Conservation (phyloP, 2,888 invertebrate genomes). For the Oconnorella tubifera region DNA sequence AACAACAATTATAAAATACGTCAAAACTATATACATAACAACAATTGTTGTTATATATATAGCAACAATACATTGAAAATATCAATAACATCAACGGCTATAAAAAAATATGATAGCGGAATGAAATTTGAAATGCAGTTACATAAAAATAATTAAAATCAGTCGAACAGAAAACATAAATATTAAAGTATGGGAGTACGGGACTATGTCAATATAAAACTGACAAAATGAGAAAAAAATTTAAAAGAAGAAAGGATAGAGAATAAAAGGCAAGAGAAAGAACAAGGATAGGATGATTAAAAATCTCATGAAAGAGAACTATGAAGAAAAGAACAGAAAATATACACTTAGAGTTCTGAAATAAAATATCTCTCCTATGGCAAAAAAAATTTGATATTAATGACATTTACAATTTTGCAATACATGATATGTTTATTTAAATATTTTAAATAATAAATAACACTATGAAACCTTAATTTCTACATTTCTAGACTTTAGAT, state of each 20-base stretch:
- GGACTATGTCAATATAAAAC: no score
- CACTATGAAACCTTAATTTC: slow-evolving; percentile 82
- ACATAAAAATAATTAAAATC: no score
- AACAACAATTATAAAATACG: not conserved
- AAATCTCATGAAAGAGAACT: not conserved
- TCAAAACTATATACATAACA: not conserved
- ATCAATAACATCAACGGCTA: not conserved
- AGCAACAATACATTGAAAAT: not conserved
- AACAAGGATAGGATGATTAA: not conserved
- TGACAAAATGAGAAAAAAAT: no score
- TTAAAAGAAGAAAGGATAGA: no score
- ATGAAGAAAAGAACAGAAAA: not conserved
- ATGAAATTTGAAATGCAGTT: no score
- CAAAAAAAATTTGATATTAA: no score
- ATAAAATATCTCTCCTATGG: no score
- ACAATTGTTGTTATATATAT: not conserved
- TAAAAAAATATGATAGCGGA: not conserved
- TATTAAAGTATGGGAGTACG: no score
- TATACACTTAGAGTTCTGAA: not conserved
- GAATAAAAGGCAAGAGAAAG: no score
- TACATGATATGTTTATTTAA: not conserved
- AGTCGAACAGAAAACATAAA: no score
- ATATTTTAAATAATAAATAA: not conserved
- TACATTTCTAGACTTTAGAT: slow-evolving; percentile 82
- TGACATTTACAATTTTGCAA: no score